Base-by-base conservation (phyloP, 2,888 invertebrate genomes). In the Yponomeuta plumbellus region DNA sequence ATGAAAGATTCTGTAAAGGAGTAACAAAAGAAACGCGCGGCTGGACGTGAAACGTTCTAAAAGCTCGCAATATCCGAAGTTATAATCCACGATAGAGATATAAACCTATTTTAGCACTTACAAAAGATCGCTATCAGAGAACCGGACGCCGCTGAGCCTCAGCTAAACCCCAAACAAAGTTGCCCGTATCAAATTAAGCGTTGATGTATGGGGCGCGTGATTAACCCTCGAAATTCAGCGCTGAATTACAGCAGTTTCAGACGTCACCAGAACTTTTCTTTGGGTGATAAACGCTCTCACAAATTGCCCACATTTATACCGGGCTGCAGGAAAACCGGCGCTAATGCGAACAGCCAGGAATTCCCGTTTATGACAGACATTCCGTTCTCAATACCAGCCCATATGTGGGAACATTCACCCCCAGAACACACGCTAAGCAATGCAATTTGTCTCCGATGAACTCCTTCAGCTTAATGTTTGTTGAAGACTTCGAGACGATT, bases 201-300 rank as follows among this genome's bases (percentile, higher is more conserved):
- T 77, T 85, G 82, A 86, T 81, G 78, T 83, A 83, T 80, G 76
- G 76, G 76, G 74, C 75, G 74, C 79, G 83, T 83, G 85, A 86
- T 86, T 85, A 88, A 86, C 86, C 85, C 85, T 80, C 81, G 80
- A 80, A 83, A 80, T 84, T 83, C 79, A 78, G 76, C 74, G 76
- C 75, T 73, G 81, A 86, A 86, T 87, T 86, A 84, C 85, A 80
- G 78, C 85, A 83, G 86, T 85, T 85, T 79, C 80, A 81, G 79
- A 80, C 84, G 85, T 84, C 85, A 80, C 82, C 82, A 79, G 84
- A 86, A 88, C 87, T 86, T 88, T 89, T 88, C 86, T 88, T 86
- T 86, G 83, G 82, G 87, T 88, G 88, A 88, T 88, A 86, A 87
- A 88, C 86, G 87, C 75, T 83, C 82, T 84, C 85, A 79, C 86